Base-by-base conservation (phyloP, 2,888 invertebrate species). In the Cosmopolites sordidus region DNA sequence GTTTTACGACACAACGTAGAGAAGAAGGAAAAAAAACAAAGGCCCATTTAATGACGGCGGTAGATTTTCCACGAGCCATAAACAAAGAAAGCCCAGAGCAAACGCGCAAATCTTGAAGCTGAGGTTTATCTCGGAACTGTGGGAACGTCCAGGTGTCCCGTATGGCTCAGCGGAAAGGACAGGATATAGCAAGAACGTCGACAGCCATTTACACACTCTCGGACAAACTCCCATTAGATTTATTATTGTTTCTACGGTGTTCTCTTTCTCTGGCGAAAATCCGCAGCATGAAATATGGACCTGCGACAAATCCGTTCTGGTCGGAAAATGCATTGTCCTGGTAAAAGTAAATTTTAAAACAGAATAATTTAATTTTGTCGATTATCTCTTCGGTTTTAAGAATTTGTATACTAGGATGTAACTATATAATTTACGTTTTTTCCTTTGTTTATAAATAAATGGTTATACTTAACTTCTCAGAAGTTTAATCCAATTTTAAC, bases 31-130 rank as follows among this genome's bases (percentile, higher is more conserved):
- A 8, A 22, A 22, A 22, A 22, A 22, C 3, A 22, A 22, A 8
- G 22, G 8, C 22, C 22, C 22, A 22, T 22, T 22, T 22, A 22
- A 22, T 8, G 22, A 22, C 22, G 22, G 22, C 22, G 22, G 22
- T 22, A 22, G 22, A 22, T 22, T 22, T 22, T 22, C 22, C 22
- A 22, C 22, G 22, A 22, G n/a, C 66, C 58, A 63, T 67, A 66
- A 68, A 66, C 64, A 65, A 54, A 66, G 67, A 66, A 66, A 66
- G 63, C 66, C 62, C 55, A 62, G 63, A 64, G 66, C 65, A 68
- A 69, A 68, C 64, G 64, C 65, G 68, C 50, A 69, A 69, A 71
- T 70, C 70, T 68, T 68, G 56, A 64, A 63, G 67, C 71, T 65
- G 71, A 71, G 71, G 71, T 71, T 71, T 70, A 60, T 62, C 65